Base-by-base conservation (phyloP, 2,888 invertebrate genomes). In the Drosophila ochracea region DNA sequence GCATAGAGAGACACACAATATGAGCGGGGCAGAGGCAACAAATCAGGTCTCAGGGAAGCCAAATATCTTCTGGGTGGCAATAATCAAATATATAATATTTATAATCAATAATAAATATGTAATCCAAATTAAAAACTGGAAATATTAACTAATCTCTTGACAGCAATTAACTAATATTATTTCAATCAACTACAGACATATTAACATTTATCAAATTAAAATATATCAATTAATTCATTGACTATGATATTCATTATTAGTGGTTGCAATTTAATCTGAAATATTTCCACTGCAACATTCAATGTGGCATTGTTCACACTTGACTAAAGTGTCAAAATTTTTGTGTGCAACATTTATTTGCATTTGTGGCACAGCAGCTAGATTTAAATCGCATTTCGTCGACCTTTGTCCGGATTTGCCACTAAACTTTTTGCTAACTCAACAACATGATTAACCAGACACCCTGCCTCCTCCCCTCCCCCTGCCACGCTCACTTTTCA, bases 341-440 rank as follows among this genome's bases (percentile, higher is more conserved):
- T 49, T 13, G 5, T 11, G 21, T 57, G 61, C 47, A 35, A 41
- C 11, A 62, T 53, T 63, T 49, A 53, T 69, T 76, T 55, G 66
- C 47, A 63, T 67, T 78, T 67, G 10, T 7, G 7, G 6, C 65
- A 21, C 52, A 21, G 21, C 50, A 21, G 47, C 35, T 35, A 52
- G 35, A 52, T 49, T 62, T 37, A 39, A 60, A 28, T 53, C 21
- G 55, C 47, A 50, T 58, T 58, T 64, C 37, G 37, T 62, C 69
- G 16, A 4, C 47, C 47, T 25, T 47, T 76, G 66, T 65, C 39
- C 54, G 41, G 16, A 25, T 52, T 65, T 66, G 43, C 55, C 54
- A 13, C 49, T 37, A 53, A 61, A 63, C 67, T 47, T 77, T 77
- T 50, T 43, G 67, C 61, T 62, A 74, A 61, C 67, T 62, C 52